Evolutionary conservation across 1,140 invertebrate genomes (phyloP), one percentile per base, ranked within the genome.

Genomic region (Atta colombica): DNA sequence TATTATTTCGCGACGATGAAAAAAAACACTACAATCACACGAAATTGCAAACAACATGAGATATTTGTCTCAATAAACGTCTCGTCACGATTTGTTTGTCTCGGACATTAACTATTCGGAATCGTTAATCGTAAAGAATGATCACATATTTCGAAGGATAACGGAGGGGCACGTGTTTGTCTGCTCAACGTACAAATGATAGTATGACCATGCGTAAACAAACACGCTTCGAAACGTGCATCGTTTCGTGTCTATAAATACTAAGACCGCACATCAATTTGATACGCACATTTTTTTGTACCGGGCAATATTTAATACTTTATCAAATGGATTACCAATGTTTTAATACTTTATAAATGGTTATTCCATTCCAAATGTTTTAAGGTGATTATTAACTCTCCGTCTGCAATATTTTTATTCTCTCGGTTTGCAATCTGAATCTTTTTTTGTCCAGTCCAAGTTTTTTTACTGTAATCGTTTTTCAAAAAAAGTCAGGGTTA

Each of bases 281-380:
- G 8, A 45, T 21, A 25, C 5, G 3, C 4, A 21, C 5, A 12
- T 35, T 35, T 39, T 49, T 16, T 0, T 16, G 5, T 4, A 63
- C 4, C 8, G 0, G 49, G 4, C 16, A 28, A 69, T 69, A 69
- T 69, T 69, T 51, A 69, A 51, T 25, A 69, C 39, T 49, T 69
- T 49, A 49, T 69, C 21, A 25, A 69, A 69, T 16, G 16, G 35
- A 45, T 49, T 25, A 4, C 1, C 60, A 63, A 28, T 45, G 8
- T 45, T 69, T 69, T 25, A 69, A 51, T 49, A 69, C 39, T 49
- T 69, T 49, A 49, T 69, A 25, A 69, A 69, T 7, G 7, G 25
- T 6, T 61, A 28, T 69, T 69, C 2, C 49, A 1, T 21, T 69
- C 5, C n/a, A 0, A 25, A 10, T 61, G n/a, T 58, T 21, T 12